phyloP scores from a whole-genome alignment of 2,113 vertebrate species.

The Hepsetus odoe region DNA sequence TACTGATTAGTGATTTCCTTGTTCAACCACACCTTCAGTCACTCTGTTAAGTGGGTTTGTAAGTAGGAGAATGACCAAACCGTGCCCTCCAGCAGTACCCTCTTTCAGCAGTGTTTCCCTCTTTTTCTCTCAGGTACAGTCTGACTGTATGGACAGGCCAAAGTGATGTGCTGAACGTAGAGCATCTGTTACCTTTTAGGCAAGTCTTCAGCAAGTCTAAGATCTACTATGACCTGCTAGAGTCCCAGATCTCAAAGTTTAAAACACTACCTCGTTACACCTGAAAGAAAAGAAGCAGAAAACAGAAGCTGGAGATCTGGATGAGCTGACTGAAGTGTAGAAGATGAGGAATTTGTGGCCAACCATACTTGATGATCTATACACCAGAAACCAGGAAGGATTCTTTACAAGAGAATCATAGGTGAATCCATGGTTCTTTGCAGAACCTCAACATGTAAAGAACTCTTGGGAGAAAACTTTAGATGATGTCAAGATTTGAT shows the following conservation, averaged over 20 bases:
- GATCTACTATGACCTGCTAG: constrained; percentile 89
- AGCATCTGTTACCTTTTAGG: constrained; percentile 83
- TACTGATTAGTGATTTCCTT: too few species aligned
- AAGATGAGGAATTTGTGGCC: too few species aligned
- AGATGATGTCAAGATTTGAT: background rate
- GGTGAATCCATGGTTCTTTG: too few species aligned
- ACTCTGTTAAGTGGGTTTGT: too few species aligned
- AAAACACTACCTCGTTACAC: constrained; percentile 71
- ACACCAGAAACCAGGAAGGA: too few species aligned
- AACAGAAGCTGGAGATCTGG: background rate
- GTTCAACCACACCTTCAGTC: too few species aligned
- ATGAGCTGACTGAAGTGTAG: too few species aligned
- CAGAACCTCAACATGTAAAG: too few species aligned
- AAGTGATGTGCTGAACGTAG: constrained; percentile 73
- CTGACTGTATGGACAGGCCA: constrained; percentile 90
- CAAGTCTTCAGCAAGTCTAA: constrained; percentile 76
- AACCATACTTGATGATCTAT: too few species aligned
- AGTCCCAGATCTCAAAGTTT: constrained; percentile 77
- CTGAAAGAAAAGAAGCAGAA: constrained; percentile 1
- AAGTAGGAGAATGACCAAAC: too few species aligned
- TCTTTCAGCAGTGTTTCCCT: background rate
- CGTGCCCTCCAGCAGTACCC: too few species aligned
- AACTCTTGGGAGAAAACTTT: background rate
- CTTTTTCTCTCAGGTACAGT: constrained; percentile 78
- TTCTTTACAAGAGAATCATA: too few species aligned